Percentiles rank a stretch among this genome's conserved stretches.
phyloP scores from a whole-genome alignment of 2,888 invertebrate genomes.

The Polymixis lichenea region DNA sequence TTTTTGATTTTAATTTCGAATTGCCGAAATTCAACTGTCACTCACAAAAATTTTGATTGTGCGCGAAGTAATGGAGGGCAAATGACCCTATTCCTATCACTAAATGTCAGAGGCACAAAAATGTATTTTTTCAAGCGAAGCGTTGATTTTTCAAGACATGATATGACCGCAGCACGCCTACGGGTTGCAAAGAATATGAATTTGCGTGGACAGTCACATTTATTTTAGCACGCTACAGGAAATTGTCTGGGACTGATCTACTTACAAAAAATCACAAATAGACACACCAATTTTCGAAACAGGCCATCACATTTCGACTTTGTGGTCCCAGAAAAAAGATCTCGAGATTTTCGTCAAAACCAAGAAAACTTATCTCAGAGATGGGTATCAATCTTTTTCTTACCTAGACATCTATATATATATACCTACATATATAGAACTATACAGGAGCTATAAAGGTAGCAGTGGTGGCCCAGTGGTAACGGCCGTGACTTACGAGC shows the following conservation, averaged over 20 bases:
- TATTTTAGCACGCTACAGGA: slow-evolving; percentile 66
- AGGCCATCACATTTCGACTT: background rate
- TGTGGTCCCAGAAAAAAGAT: background rate
- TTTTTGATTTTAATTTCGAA: slow-evolving; percentile 42
- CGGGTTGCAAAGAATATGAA: slow-evolving; percentile 36
- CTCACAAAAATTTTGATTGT: slow-evolving; percentile 70
- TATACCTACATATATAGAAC: too few species aligned
- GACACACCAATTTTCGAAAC: background rate
- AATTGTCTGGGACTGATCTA: slow-evolving; percentile 57
- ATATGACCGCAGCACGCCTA: slow-evolving; percentile 48
- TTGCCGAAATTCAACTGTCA: slow-evolving; percentile 77
- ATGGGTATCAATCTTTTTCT: background rate
- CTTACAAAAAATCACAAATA: slow-evolving; percentile 2
- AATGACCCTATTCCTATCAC: slow-evolving; percentile 69
- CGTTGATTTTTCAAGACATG: slow-evolving; percentile 30
- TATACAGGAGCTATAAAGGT: too few species aligned
- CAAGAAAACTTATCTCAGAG: background rate
- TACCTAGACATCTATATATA: too few species aligned
- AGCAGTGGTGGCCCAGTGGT: too few species aligned
- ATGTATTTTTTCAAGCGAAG: slow-evolving; percentile 12
- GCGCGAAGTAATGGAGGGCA: slow-evolving; percentile 73
- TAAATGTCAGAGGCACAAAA: slow-evolving; percentile 28
- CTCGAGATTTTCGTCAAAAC: background rate
- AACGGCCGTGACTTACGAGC: too few species aligned
- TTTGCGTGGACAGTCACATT: slow-evolving; percentile 45